Evolutionary conservation across 2,113 vertebrate species (phyloP).

Genomic region (Onychostruthus taczanowskii): DNA sequence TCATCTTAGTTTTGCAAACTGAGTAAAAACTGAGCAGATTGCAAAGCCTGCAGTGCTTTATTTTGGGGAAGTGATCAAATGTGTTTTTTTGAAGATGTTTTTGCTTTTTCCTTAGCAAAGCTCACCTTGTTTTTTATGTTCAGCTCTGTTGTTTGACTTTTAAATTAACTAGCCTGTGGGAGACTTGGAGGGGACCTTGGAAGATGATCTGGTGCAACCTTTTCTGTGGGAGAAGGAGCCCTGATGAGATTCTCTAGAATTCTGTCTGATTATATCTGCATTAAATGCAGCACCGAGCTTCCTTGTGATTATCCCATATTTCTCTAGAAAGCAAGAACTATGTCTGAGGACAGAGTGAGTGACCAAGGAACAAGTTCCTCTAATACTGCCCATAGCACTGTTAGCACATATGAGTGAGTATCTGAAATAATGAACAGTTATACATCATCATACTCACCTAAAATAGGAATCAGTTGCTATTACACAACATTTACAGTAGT

Average conservation of each 20-base stretch:
- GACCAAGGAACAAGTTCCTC: background rate
- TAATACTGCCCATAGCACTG: background rate
- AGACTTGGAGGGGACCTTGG: background rate
- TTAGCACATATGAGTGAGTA: background rate
- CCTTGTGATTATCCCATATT: background rate
- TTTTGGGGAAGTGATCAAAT: background rate
- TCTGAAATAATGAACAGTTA: background rate
- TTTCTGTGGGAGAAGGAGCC: background rate
- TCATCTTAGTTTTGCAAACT: background rate
- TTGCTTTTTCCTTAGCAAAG: background rate
- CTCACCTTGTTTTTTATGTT: background rate
- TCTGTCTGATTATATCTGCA: background rate
- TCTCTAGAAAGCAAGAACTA: background rate
- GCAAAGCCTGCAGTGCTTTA: background rate
- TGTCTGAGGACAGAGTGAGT: background rate
- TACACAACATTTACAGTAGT: background rate
- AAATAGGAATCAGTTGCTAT: background rate
- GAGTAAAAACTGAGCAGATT: background rate
- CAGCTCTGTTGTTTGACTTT: background rate
- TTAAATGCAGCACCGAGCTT: background rate
- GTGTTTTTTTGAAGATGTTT: background rate
- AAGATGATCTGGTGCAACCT: background rate
- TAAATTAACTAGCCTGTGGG: background rate
- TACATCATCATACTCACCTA: background rate
- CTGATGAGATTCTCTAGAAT: background rate